A percentile compares a stretch with the other conserved stretches of the same genome.
Evolutionary conservation across 2,888 invertebrate species (phyloP).

Genomic region (Brachyptera putata): DNA sequence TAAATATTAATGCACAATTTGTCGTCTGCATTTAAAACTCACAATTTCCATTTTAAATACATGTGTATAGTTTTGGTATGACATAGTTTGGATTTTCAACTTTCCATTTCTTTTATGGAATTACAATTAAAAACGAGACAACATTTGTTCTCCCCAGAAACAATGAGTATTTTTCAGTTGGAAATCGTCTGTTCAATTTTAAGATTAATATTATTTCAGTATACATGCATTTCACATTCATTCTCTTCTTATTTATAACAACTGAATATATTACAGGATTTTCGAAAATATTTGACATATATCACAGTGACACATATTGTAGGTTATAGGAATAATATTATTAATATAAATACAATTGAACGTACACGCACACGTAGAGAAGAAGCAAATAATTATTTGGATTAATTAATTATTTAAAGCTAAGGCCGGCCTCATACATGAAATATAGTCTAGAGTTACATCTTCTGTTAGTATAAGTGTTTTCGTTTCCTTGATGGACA

Average conservation of each 20-base stretch:
- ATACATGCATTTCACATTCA: too few relatives aligned
- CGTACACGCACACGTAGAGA: background rate
- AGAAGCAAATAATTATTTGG: conserved; percentile 15
- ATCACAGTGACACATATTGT: conserved; percentile 31
- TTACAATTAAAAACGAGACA: too few relatives aligned
- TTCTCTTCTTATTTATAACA: background rate
- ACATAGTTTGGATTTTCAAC: too few relatives aligned
- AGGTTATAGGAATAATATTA: conserved; percentile 14
- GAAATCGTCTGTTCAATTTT: conserved; percentile 13
- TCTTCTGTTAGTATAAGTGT: too few relatives aligned
- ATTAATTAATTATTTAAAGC: conserved; percentile 10
- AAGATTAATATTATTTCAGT: conserved; percentile 8
- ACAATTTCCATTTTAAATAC: too few relatives aligned
- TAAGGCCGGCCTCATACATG: too few relatives aligned
- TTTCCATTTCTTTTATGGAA: too few relatives aligned
- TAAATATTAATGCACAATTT: too few relatives aligned
- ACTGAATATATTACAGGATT: conserved; percentile 1
- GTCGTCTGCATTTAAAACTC: too few relatives aligned
- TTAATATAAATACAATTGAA: background rate
- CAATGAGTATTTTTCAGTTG: conserved; percentile 17
- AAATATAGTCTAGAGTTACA: too few relatives aligned
- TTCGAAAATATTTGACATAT: conserved; percentile 29
- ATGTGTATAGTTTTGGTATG: too few relatives aligned
- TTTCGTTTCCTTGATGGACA: too few relatives aligned
- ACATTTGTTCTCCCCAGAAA: conserved; percentile 7